Percentiles rank a stretch among this genome's conserved stretches.
phyloP scores from a whole-genome alignment of 2,113 vertebrate genomes.

The Cololabis saira region DNA sequence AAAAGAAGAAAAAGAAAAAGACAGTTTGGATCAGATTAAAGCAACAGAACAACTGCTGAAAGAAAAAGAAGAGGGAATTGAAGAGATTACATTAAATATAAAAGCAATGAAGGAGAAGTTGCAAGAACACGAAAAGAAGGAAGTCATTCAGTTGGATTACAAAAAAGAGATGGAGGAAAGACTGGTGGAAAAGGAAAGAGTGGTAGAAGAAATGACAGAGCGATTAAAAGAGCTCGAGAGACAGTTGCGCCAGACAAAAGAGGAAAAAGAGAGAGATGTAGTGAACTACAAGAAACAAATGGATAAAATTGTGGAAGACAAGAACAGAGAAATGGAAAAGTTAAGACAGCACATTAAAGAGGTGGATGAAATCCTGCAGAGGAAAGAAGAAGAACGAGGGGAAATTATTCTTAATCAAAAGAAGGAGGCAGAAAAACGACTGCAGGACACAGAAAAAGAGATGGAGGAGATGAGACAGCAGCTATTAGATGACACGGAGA shows the following conservation, averaged over 20 bases:
- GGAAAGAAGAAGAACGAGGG: constrained; percentile 51
- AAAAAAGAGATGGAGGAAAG: constrained; percentile 19
- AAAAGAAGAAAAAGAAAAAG: neutral
- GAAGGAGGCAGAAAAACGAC: constrained; percentile 53
- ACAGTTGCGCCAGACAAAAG: neutral
- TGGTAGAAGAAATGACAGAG: constrained; percentile 13
- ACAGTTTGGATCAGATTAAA: neutral
- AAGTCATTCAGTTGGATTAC: neutral
- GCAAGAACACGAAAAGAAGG: constrained; percentile 29
- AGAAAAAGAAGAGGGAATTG: constrained; percentile 13
- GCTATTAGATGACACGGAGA: constrained; percentile 39
- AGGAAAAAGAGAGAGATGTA: constrained; percentile 13
- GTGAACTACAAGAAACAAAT: constrained; percentile 38
- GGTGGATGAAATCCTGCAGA: constrained; percentile 40
- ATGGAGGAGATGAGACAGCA: constrained; percentile 39
- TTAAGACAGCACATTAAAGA: constrained; percentile 44
- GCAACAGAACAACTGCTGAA: constrained; percentile 3
- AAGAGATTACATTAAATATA: constrained; percentile 1
- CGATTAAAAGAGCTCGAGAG: constrained; percentile 20
- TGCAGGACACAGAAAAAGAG: constrained; percentile 49
- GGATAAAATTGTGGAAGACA: constrained; percentile 41
- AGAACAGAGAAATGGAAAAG: constrained; percentile 28
- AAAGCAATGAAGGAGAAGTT: constrained; percentile 29
- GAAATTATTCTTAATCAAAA: constrained; percentile 52
- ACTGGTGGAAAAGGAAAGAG: constrained; percentile 31